A percentile compares a stretch with the other conserved stretches of the same genome.
Conservation (phyloP, 1,140 invertebrate genomes). For the Gryon sp. region DNA sequence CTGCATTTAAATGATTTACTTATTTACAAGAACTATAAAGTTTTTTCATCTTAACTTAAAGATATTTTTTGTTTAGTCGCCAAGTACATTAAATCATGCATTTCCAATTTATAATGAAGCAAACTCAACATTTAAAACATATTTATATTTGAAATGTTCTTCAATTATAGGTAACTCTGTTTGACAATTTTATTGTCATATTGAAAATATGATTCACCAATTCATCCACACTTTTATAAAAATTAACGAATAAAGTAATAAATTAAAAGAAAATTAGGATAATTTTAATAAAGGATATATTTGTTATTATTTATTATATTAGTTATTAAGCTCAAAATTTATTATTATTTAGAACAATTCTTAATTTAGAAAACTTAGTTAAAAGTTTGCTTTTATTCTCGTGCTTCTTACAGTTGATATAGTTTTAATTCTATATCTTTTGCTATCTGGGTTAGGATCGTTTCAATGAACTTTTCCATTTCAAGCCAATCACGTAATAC, state of each 20-base stretch:
- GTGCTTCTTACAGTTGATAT: conserved; percentile 3
- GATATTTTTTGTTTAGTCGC: conserved; percentile 48
- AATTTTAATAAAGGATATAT: background rate
- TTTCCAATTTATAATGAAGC: conserved; percentile 37
- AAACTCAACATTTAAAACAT: conserved; percentile 1
- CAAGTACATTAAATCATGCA: conserved; percentile 37
- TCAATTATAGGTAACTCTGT: no score
- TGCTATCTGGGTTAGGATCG: conserved; percentile 29
- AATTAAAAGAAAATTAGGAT: no score
- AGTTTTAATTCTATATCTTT: conserved; percentile 20
- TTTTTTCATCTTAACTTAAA: conserved; percentile 71
- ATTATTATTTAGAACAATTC: conserved; percentile 5
- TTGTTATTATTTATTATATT: no score
- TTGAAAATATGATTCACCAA: no score
- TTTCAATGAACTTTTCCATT: conserved; percentile 35
- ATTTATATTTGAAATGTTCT: conserved; percentile 8
- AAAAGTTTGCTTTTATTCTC: background rate
- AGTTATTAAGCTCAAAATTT: no score
- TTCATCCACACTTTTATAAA: no score
- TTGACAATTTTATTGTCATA: conserved; percentile 16
- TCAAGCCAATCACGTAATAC: conserved; percentile 47
- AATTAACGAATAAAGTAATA: no score
- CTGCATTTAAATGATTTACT: conserved; percentile 71
- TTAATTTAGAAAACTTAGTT: conserved; percentile 11
- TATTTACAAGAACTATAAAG: conserved; percentile 65